These are phyloP conservation scores for Globia sparganii DNA, from an alignment of 2,888 invertebrate genomes.

Conservation along the genomic window DNA sequence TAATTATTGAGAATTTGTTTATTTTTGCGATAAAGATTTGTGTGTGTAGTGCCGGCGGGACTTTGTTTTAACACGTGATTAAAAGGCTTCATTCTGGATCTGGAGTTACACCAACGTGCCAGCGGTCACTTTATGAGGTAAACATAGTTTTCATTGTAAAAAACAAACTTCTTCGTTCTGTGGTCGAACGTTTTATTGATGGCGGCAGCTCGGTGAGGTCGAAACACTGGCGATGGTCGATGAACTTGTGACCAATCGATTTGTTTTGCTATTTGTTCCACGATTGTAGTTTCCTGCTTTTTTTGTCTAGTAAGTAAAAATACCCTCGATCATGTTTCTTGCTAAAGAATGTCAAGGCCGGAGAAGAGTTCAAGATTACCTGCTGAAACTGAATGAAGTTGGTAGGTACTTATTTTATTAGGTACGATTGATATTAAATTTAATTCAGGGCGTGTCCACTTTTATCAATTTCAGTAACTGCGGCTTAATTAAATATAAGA, in stretches of 20 bases:
- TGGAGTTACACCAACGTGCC: slow-evolving; percentile 94
- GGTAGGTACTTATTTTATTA: not conserved
- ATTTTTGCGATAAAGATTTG: slow-evolving; percentile 66
- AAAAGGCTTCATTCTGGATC: slow-evolving; percentile 93
- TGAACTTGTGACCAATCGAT: slow-evolving; percentile 75
- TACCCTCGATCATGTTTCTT: slow-evolving; percentile 45
- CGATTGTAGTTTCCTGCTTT: slow-evolving; percentile 55
- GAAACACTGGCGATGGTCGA: slow-evolving; percentile 68
- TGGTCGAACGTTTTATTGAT: slow-evolving; percentile 40
- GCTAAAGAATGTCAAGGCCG: slow-evolving; percentile 51
- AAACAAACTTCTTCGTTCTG: slow-evolving; percentile 19
- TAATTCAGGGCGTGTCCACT: slow-evolving; percentile 24
- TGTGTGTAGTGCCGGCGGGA: slow-evolving; percentile 79
- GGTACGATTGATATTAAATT: slow-evolving; percentile 3
- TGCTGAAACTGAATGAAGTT: not conserved
- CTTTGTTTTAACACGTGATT: slow-evolving; percentile 71
- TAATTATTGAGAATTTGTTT: slow-evolving; percentile 65
- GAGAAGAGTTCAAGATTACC: slow-evolving; percentile 21
- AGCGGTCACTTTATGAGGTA: slow-evolving; percentile 94
- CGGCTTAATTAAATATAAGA: too few species aligned
- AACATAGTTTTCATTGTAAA: slow-evolving; percentile 49
- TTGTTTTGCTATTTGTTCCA: slow-evolving; percentile 68
- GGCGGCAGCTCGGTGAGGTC: slow-evolving; percentile 52
- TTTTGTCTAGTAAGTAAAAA: slow-evolving; percentile 50
- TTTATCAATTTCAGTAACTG: not conserved